Evolutionary conservation across 2,797 vertebrate genomes (phyloP), one percentile per base, ranked within the genome.

Genomic region (Sebastes taczanowskii): DNA sequence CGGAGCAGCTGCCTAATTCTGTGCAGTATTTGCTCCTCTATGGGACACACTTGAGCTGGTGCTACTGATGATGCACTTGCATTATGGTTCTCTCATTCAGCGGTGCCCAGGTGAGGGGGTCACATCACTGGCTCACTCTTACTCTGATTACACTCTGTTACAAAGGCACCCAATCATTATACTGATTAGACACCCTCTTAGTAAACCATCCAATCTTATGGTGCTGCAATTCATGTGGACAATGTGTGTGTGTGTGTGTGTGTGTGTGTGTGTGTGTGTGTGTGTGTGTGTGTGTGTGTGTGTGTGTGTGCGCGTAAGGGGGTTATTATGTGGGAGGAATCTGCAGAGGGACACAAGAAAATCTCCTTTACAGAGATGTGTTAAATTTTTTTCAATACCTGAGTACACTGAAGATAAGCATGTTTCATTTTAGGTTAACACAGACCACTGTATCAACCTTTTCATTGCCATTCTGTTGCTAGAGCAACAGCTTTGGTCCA

Each of bases 161-260:
- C 30, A 66, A 76, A 83, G 69, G 77, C 55, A 74, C 83, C 85
- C 73, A 75, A 70, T 86, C 88, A 92, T 90, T 91, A 83, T 72
- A 76, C 75, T 91, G 85, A 91, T 94, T 92, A 89, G 71, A 78
- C 62, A 35, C 62, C 62, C 73, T 82, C 80, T 88, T 71, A 68
- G 77, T 75, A 73, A 83, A 86, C 76, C 80, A 77, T 70, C 14
- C 10, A 83, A 82, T 92, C 81, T 88, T 69, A 85, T 58, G 78
- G 38, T 77, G 69, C 59, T 46, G 49, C 49, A 67, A 18, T 81
- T 72, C 38, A 30, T 58, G 56, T 63, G 70, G 27, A 55, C 65
- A 14, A 46, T 61, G 68, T 58, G 67, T 62, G 60, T 58, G 22
- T 61, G 68, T 58, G 67, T 18, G 23, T 61, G 64, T 25, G 53